Evolutionary conservation across 2,797 vertebrate genomes (phyloP).

Genomic region (Malacoctenus gilli): DNA sequence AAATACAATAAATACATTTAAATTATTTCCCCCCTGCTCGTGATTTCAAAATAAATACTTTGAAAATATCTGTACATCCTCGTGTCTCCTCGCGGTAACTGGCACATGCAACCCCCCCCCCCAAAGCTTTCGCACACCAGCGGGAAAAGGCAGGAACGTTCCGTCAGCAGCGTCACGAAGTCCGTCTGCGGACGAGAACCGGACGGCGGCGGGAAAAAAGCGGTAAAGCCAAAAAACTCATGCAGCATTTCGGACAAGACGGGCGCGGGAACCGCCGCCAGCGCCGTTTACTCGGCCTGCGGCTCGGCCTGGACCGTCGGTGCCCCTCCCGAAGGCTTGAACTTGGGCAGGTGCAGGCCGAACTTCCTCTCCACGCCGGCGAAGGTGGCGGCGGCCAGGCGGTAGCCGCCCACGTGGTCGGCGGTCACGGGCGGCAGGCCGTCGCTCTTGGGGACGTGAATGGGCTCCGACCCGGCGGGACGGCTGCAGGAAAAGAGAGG

Average conservation of each 20-base stretch:
- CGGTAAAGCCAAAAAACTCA: constrained; percentile 81
- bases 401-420: constrained; percentile 92
- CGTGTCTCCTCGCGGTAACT: constrained; percentile 75
- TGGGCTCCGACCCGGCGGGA: constrained; percentile 84
- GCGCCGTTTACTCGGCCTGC: constrained; percentile 67
- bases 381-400: constrained; percentile 90
- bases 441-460: constrained; percentile 80
- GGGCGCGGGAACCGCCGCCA: constrained; percentile 55
- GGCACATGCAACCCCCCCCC: constrained; percentile 63
- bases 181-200: constrained; percentile 94
- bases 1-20: constrained; percentile 84
- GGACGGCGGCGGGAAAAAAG: constrained; percentile 86
- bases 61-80: constrained; percentile 93
- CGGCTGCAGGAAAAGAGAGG: no score
- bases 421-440: constrained; percentile 86
- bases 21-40: constrained; percentile 79
- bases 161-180: constrained; percentile 77
- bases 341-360: constrained; percentile 94
- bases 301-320: constrained; percentile 63
- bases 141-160: constrained; percentile 61
- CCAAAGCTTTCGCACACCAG: constrained; percentile 51
- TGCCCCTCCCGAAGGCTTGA: constrained; percentile 76
- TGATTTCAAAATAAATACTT: constrained; percentile 85
- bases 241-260: constrained; percentile 79
- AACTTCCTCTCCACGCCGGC: constrained; percentile 96